Evolutionary conservation across 1,140 invertebrate genomes (phyloP), one percentile per base, ranked within the genome.

Genomic region (Diorhabda sublineata): DNA sequence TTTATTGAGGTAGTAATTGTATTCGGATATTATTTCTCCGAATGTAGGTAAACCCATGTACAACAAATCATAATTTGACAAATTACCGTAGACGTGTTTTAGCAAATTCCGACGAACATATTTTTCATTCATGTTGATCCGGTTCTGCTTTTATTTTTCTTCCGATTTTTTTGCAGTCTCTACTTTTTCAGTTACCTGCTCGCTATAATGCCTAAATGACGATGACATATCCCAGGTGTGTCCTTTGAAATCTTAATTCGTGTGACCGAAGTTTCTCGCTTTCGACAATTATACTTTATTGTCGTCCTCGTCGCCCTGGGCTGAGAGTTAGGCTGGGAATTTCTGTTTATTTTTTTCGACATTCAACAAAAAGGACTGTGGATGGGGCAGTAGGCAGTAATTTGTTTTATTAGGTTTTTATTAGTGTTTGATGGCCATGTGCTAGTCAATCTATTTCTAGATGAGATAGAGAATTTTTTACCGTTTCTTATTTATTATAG

Each of bases 181-280:
- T 62, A 42, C 42, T 58, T 58, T 70, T 70, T 58, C 66, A 43
- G 60, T 68, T 71, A 71, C 70, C 70, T 71, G 70, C 66, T 68
- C 64, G 66, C 60, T 59, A 66, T 62, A 62, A 45, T 8, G 61
- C 57, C 57, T 52, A 67, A 67, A 67, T 58, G 52, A 56, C 61
- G 68, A 65, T 72, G 71, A 72, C 71, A 72, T 65, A 66, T 71
- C 67, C 68, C 71, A 72, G 71, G 65, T 72, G 68, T 62, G 60
- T 63, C 68, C 45, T 72, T 72, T 72, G 64, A 72, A 72, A 69
- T 72, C 71, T 72, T 72, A 72, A 72, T 72, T 72, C 67, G 66
- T 72, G 71, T 72, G 71, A 72, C 71, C 44, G 65, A 60, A 58
- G 58, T 44, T 62, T 44, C 9, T 44, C 61, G n/a, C n/a, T 42